A percentile compares a stretch with the other conserved stretches of the same genome.
Conservation (phyloP, 2,113 vertebrate genomes). For the Antechinus stuartii region DNA sequence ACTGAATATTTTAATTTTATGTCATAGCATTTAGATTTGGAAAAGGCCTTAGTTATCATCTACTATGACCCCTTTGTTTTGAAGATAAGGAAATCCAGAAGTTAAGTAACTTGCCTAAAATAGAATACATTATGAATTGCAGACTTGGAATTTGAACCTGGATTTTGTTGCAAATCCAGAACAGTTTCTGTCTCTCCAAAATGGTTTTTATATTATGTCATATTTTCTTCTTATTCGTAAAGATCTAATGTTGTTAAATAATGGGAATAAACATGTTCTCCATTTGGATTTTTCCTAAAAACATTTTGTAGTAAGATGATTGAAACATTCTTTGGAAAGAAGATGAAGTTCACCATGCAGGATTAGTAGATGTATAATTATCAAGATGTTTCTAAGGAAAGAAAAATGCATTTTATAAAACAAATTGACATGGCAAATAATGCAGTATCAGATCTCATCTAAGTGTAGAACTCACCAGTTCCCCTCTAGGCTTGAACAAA, state of each 20-base stretch:
- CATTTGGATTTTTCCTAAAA: neutral
- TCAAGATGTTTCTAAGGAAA: slow-evolving; percentile 71
- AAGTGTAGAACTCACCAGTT: slow-evolving; percentile 79
- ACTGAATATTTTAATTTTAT: neutral
- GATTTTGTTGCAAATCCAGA: neutral
- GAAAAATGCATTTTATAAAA: slow-evolving; percentile 74
- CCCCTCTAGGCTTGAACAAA: slow-evolving; percentile 87
- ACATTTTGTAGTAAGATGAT: slow-evolving; percentile 34
- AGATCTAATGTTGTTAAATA: neutral
- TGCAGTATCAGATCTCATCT: slow-evolving; percentile 70
- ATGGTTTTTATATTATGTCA: neutral
- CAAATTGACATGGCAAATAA: slow-evolving; percentile 75
- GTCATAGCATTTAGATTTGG: neutral
- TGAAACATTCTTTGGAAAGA: slow-evolving; percentile 28
- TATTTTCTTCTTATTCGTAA: neutral
- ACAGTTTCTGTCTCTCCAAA: neutral
- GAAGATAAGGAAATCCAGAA: neutral
- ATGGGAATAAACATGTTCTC: neutral
- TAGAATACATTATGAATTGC: neutral
- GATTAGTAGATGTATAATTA: slow-evolving; percentile 64
- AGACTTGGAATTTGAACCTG: neutral
- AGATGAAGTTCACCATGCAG: slow-evolving; percentile 56
- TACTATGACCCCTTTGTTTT: neutral
- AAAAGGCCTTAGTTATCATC: neutral
- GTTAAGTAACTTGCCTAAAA: neutral